Conservation (phyloP, 2,113 vertebrate genomes). For the Pterophyllum scalare region DNA sequence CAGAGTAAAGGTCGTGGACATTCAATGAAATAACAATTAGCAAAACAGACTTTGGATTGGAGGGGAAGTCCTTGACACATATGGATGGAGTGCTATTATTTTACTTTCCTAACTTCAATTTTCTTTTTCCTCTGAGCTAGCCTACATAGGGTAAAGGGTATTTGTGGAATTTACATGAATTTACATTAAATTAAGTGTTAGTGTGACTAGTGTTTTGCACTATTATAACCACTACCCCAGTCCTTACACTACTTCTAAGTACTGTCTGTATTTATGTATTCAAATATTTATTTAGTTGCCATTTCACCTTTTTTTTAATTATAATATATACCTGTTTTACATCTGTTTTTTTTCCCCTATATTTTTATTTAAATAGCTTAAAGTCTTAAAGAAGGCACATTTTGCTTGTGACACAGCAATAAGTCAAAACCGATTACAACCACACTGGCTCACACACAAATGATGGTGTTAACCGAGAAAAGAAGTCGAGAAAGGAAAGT, state of each 20-base stretch:
- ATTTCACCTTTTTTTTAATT: not conserved
- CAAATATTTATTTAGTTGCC: not conserved
- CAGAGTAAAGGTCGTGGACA: not conserved
- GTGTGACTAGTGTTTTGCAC: not conserved
- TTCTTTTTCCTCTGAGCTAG: not conserved
- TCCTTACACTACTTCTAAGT: not conserved
- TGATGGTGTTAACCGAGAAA: not conserved
- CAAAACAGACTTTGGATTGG: not conserved
- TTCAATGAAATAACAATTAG: not conserved
- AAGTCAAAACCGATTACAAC: not conserved
- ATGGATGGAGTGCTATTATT: not conserved
- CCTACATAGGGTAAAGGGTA: not conserved
- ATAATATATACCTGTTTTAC: not conserved
- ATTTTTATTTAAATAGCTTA: not conserved
- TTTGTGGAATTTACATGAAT: not conserved
- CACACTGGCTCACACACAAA: not conserved
- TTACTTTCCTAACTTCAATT: not conserved
- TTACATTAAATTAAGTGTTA: not conserved
- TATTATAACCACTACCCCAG: not conserved
- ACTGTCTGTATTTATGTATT: not conserved
- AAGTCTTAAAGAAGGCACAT: not conserved
- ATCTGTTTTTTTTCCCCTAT: fast-evolving
- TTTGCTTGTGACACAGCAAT: not conserved
- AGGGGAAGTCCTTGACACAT: not conserved
- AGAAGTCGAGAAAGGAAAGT: constrained; percentile 33